Evolutionary conservation across 2,888 invertebrate species (phyloP).

Genomic region (Cerastoderma edule): DNA sequence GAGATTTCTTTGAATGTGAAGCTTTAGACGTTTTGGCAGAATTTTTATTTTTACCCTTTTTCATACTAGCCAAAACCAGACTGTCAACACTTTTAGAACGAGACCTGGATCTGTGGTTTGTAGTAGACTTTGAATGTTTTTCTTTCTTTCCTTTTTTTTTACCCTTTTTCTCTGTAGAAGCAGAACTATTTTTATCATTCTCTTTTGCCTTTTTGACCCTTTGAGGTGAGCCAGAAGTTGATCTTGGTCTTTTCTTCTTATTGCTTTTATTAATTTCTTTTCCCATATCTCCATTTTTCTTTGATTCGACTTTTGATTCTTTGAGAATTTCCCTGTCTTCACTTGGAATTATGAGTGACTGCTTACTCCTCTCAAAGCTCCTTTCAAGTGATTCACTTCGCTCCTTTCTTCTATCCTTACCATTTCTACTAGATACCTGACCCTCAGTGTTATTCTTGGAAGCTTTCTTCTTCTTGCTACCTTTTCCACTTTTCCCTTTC

Average conservation of each 20-base stretch:
- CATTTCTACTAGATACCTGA: background rate
- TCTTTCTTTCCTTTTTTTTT: constrained; percentile 32
- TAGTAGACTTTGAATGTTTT: constrained; percentile 15
- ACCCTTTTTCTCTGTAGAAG: background rate
- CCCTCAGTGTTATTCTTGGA: background rate
- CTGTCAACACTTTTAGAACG: constrained; percentile 24
- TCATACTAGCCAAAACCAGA: background rate
- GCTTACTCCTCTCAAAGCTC: constrained; percentile 53
- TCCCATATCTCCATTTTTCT: background rate
- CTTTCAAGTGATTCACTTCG: constrained; percentile 42
- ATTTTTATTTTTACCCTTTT: constrained; percentile 1
- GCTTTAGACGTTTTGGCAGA: background rate
- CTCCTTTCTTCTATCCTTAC: constrained; percentile 12
- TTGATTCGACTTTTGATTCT: background rate
- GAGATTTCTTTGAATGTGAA: constrained; percentile 18
- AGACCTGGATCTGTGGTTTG: constrained; percentile 10
- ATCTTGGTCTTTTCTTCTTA: constrained; percentile 24
- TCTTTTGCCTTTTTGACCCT: constrained; percentile 7
- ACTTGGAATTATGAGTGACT: constrained; percentile 20
- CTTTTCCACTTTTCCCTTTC: constrained; percentile 16
- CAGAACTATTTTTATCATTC: background rate
- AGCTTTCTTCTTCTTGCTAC: background rate
- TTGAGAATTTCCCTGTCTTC: background rate
- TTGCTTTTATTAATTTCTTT: constrained; percentile 9
- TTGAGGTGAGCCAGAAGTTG: constrained; percentile 13